Base-by-base conservation (phyloP, 2,888 invertebrate species). In the Alentia gelatinosa region DNA sequence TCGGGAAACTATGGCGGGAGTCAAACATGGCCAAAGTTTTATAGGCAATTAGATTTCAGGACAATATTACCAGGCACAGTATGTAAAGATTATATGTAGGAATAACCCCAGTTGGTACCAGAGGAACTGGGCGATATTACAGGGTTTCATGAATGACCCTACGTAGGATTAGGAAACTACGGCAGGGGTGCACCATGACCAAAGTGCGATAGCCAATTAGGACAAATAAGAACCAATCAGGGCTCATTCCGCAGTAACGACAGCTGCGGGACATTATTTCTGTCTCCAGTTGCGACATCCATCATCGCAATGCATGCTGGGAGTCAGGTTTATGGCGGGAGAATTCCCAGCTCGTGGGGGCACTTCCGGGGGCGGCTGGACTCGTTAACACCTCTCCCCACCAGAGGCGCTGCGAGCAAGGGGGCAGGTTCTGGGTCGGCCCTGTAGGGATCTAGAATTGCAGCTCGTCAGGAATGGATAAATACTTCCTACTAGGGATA, bases 241-340 rank as follows among this genome's bases (percentile, higher is more conserved):
- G n/a, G 68, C 33, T 3, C 23, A n/a, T 68, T 68, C 33, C 68
- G 30, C 26, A 30, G 30, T 68, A 68, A 68, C 30, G 68, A 68
- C 68, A 68, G 68, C 68, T 68, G 68, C 30, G 68, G 68, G 30
- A 68, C 68, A 68, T 68, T 68, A 68, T 68, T 68, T 68, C 68
- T n/a, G 68, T 30, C 68, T 68, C 68, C 15, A 30, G 68, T 9
- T 30, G 68, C 68, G 30, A 68, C 33, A 30, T 68, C 68, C 30
- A 68, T 68, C 68, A 68, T 4, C 23, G 56, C 9, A 56, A 56
- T n/a, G 56, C n/a, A n/a, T 56, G 19, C 56, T 3, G 4, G n/a
- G 23, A 30, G 30, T 68, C 30, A 30, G 68, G 30, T 68, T 68
- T 68, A 68, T 68, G 68, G 23, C 30, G 68, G 4, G 30, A 30